These are phyloP conservation scores for Parotia lawesii DNA, from an alignment of 2,113 vertebrate genomes.

Conservation along the genomic window DNA sequence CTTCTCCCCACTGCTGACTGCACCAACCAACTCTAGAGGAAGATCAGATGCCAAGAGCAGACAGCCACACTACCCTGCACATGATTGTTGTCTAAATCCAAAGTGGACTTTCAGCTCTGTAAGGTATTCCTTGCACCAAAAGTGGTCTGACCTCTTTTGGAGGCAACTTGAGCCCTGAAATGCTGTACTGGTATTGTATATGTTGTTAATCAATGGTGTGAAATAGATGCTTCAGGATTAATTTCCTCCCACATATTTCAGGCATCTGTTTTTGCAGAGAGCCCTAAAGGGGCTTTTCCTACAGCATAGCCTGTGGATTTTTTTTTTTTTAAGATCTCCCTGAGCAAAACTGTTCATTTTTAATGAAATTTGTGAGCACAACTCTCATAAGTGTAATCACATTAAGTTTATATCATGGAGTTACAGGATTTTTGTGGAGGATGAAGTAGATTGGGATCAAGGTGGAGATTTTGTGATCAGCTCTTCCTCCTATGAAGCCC, in stretches of 20 bases:
- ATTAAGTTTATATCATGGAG: background rate
- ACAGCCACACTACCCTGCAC: background rate
- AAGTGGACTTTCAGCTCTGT: background rate
- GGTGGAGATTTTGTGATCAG: conserved; percentile 62
- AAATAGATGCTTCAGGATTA: background rate
- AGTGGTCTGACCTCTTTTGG: background rate
- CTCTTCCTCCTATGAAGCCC: conserved; percentile 76
- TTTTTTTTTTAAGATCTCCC: background rate
- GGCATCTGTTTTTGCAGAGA: conserved; percentile 8
- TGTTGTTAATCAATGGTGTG: background rate
- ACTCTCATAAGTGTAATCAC: background rate
- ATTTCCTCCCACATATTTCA: background rate
- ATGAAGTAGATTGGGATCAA: conserved; percentile 66
- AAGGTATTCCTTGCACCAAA: background rate
- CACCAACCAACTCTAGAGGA: background rate
- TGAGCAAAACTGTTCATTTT: background rate
- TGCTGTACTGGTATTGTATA: background rate
- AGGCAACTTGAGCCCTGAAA: background rate
- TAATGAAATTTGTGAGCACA: background rate
- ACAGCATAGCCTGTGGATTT: background rate
- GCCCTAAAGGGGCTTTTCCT: background rate
- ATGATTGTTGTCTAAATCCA: background rate
- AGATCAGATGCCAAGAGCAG: background rate
- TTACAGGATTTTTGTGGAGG: conserved; percentile 70
- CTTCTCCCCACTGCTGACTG: background rate